These are phyloP conservation scores for Crocallis elinguaria DNA, from an alignment of 2,888 invertebrate genomes.

Conservation along the genomic window DNA sequence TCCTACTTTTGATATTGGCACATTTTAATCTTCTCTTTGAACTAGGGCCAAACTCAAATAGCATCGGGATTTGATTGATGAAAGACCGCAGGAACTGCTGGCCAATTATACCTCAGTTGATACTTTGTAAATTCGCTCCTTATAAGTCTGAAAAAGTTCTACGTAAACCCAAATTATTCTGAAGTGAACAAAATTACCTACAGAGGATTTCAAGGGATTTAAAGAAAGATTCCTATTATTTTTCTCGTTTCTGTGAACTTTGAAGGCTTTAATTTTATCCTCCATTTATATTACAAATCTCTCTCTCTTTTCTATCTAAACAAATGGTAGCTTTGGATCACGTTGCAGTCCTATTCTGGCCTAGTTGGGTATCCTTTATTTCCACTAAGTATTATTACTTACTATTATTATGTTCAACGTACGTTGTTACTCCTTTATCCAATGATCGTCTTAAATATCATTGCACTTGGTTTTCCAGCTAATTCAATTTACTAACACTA, in stretches of 20 bases:
- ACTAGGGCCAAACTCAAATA: constrained; percentile 58
- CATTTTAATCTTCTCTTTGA: constrained; percentile 76
- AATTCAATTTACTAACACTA: constrained; percentile 65
- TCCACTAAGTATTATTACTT: too few relatives aligned
- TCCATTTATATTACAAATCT: not conserved
- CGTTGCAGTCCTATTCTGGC: not conserved
- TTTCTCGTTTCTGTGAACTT: not conserved
- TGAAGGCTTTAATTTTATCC: not conserved
- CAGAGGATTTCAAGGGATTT: not conserved
- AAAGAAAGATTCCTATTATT: not conserved
- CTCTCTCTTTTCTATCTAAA: not conserved
- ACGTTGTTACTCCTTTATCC: constrained; percentile 43
- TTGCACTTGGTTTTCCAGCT: constrained; percentile 56
- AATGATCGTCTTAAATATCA: constrained; percentile 54
- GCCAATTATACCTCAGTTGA: constrained; percentile 21
- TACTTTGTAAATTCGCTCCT: constrained; percentile 5
- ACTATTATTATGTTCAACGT: not conserved
- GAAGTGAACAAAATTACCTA: constrained; percentile 11
- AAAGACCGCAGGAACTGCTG: constrained; percentile 25
- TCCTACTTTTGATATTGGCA: constrained; percentile 78
- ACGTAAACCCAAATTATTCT: constrained; percentile 2
- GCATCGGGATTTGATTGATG: constrained; percentile 58
- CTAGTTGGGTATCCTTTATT: not conserved
- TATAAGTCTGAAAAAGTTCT: constrained; percentile 7
- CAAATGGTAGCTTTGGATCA: not conserved